Evolutionary conservation across 2,888 invertebrate species (phyloP).

Genomic region (Uropetala carovei): DNA sequence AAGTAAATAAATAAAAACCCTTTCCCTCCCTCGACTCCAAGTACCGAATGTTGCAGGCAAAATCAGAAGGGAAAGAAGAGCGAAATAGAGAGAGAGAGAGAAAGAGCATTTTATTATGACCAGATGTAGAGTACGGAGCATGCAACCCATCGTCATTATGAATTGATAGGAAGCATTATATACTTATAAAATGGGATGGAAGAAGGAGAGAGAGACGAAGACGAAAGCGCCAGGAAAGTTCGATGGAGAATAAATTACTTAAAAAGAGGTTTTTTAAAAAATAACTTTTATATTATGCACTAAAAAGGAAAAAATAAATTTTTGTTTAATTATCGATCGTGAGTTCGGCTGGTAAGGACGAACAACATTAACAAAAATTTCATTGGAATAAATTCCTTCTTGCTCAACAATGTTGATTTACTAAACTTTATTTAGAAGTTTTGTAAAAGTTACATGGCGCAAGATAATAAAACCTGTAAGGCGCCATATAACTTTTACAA

Average conservation of each 20-base stretch:
- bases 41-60: not conserved
- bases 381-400: too few species aligned
- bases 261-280: too few species aligned
- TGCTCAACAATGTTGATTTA: too few species aligned
- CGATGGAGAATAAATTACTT: too few species aligned
- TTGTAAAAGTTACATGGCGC: too few species aligned
- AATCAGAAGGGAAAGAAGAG: not conserved
- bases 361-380: too few species aligned
- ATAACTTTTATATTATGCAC: too few species aligned
- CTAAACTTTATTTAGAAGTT: too few species aligned
- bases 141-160: slow-evolving; percentile 6
- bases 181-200: not conserved
- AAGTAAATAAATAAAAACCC: not conserved
- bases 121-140: not conserved
- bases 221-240: not conserved
- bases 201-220: not conserved
- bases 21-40: not conserved
- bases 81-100: not conserved
- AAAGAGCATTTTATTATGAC: not conserved
- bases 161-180: not conserved
- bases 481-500: too few species aligned
- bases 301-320: not conserved
- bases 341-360: too few species aligned
- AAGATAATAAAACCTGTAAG: too few species aligned
- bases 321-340: too few species aligned